These are phyloP conservation scores for Spilosoma lubricipeda DNA, from an alignment of 2,888 invertebrate species.

Conservation along the genomic window DNA sequence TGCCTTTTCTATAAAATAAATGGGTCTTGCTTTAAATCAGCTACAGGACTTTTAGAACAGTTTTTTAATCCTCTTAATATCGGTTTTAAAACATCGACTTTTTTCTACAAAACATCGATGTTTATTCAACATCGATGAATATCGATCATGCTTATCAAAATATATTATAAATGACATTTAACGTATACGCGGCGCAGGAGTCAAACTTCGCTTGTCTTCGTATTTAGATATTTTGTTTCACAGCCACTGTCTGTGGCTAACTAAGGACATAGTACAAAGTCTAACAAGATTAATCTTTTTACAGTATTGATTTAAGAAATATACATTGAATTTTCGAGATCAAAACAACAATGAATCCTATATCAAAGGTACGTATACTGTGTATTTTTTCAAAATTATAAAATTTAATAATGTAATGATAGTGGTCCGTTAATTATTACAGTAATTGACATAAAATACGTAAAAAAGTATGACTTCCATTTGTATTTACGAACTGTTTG, in stretches of 20 bases:
- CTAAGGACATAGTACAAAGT: conserved; percentile 34
- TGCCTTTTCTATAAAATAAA: no score
- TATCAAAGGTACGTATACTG: conserved; percentile 65
- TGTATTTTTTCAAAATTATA: conserved; percentile 1
- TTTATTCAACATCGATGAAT: not conserved
- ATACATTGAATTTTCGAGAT: conserved; percentile 7
- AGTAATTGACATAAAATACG: not conserved
- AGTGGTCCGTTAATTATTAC: not conserved
- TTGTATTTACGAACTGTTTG: not conserved
- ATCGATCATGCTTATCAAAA: not conserved
- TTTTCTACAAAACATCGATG: no score
- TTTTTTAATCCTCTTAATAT: no score
- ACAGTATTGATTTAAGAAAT: not conserved
- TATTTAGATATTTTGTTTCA: conserved; percentile 3
- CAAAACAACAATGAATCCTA: conserved; percentile 64
- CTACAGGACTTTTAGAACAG: no score
- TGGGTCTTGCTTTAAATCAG: no score
- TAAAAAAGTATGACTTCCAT: not conserved
- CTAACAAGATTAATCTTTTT: conserved; percentile 1
- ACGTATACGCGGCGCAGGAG: conserved; percentile 44
- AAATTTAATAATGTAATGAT: not conserved
- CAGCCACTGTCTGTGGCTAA: conserved; percentile 5
- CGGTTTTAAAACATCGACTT: no score
- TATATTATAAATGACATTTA: not conserved
- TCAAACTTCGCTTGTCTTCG: conserved; percentile 29